Evolutionary conservation across 2,797 vertebrate species (phyloP).

Genomic region (Margarornis squamiger): DNA sequence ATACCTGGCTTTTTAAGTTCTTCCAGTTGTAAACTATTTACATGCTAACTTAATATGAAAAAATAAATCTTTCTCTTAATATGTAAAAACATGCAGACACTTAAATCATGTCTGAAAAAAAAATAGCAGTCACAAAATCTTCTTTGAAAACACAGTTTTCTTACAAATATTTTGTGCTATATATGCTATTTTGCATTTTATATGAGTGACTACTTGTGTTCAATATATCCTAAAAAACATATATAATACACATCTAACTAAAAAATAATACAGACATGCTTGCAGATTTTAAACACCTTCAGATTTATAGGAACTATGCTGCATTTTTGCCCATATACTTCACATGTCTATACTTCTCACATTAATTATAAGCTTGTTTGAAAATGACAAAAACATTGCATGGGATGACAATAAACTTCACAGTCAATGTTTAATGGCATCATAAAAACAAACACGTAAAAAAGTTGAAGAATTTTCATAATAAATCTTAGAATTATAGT

Average conservation of each 20-base stretch:
- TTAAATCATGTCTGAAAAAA: background rate
- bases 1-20: background rate
- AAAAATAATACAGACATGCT: background rate
- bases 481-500: constrained; percentile 10
- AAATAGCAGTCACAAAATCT: background rate
- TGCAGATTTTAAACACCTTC: background rate
- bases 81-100: background rate
- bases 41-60: background rate
- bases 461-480: constrained; percentile 20
- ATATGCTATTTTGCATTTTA: background rate
- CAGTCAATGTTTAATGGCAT: constrained; percentile 4
- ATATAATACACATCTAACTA: background rate
- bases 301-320: background rate
- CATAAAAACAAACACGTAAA: constrained; percentile 36
- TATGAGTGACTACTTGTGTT: background rate
- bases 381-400: constrained; percentile 28
- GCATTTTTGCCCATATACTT: background rate
- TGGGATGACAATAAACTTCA: constrained; percentile 23
- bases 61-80: background rate
- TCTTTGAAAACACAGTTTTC: background rate
- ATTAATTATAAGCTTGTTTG: constrained; percentile 46
- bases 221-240: background rate
- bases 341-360: background rate
- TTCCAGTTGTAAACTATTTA: background rate
- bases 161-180: background rate